Evolutionary conservation across 2,113 vertebrate genomes (phyloP).

Genomic region (Nesoenas mayeri): DNA sequence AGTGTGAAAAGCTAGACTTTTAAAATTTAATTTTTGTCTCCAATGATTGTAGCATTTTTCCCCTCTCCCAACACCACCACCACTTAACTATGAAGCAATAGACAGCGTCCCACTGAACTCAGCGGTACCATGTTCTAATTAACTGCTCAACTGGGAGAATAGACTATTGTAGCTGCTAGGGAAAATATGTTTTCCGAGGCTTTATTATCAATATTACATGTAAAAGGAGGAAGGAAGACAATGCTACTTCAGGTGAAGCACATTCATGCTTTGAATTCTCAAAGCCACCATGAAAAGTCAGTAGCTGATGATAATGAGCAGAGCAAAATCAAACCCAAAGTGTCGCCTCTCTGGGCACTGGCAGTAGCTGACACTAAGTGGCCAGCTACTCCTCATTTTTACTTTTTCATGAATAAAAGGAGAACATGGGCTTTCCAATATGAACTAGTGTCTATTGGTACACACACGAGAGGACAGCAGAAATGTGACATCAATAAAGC

Average conservation of each 20-base stretch:
- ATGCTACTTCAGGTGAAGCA: not conserved
- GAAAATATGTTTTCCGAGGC: not conserved
- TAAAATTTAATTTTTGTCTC: too few species aligned
- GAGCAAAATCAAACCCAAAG: not conserved
- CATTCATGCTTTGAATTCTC: not conserved
- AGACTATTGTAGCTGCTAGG: not conserved
- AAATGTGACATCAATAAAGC: not conserved
- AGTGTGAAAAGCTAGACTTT: not conserved
- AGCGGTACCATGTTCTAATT: not conserved
- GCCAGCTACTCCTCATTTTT: not conserved
- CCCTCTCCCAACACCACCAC: not conserved
- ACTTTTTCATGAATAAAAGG: not conserved
- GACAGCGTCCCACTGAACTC: not conserved
- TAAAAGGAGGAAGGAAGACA: not conserved
- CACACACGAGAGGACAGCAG: not conserved
- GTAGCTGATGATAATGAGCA: not conserved
- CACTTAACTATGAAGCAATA: not conserved
- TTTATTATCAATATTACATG: not conserved
- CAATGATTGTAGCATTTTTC: too few species aligned
- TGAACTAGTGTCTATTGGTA: not conserved
- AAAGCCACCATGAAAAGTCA: not conserved
- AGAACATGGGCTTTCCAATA: not conserved
- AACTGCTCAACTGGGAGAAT: not conserved
- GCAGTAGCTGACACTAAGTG: not conserved
- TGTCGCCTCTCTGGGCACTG: not conserved